Evolutionary conservation across 2,888 invertebrate genomes (phyloP).

Genomic region (Eilema sororculum): DNA sequence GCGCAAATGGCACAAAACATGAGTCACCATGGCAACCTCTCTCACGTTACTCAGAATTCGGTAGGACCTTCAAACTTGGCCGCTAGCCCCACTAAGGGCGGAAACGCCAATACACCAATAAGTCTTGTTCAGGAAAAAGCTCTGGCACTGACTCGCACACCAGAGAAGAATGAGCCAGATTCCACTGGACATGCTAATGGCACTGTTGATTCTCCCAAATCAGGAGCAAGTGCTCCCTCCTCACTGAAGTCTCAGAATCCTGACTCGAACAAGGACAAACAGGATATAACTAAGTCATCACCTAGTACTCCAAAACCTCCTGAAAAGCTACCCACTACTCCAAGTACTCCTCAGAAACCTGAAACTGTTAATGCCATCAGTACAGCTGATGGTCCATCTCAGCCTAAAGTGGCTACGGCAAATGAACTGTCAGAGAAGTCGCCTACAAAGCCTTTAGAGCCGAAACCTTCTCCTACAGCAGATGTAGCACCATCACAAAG

Average conservation of each 20-base stretch:
- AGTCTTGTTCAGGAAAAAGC: constrained; percentile 81
- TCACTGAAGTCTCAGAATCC: constrained; percentile 75
- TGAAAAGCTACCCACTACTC: constrained; percentile 70
- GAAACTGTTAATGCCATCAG: constrained; percentile 63
- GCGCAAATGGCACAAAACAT: constrained; percentile 85
- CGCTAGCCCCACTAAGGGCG: constrained; percentile 72
- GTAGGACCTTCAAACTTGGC: constrained; percentile 69
- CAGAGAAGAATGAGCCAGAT: constrained; percentile 81
- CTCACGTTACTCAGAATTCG: constrained; percentile 79
- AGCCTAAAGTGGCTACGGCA: constrained; percentile 76
- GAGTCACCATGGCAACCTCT: constrained; percentile 84
- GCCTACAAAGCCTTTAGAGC: constrained; percentile 75
- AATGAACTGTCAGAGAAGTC: constrained; percentile 77
- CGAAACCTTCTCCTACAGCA: constrained; percentile 73
- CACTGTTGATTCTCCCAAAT: constrained; percentile 78
- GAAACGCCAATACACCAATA: constrained; percentile 74
- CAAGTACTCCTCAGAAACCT: constrained; percentile 73
- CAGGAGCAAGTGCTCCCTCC: constrained; percentile 68
- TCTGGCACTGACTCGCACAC: constrained; percentile 80
- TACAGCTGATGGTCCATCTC: constrained; percentile 66
- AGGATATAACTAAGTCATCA: constrained; percentile 80
- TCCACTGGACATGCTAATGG: constrained; percentile 78
- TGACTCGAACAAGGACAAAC: constrained; percentile 78
- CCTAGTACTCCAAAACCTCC: constrained; percentile 82
- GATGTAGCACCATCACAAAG: constrained; percentile 79